A percentile compares a stretch with the other conserved stretches of the same genome.
phyloP scores from a whole-genome alignment of 2,888 invertebrate species.

The Platerodrilus igneus region DNA sequence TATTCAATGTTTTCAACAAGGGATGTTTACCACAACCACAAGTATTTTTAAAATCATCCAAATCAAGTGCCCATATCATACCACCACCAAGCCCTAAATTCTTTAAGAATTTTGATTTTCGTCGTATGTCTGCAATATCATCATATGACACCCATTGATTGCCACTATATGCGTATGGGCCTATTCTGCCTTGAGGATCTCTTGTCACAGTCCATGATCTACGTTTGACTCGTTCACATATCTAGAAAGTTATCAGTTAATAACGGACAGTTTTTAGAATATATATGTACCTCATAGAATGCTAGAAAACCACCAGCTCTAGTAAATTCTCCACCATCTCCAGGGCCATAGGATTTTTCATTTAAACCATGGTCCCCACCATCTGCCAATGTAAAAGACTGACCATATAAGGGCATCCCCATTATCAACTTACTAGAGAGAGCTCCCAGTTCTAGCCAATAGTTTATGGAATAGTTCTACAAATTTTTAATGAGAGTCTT shows the following conservation, averaged over 20 bases:
- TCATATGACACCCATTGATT: conserved; percentile 80
- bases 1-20: conserved; percentile 60
- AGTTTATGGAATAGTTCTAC: conserved; percentile 64
- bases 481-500: conserved; percentile 27
- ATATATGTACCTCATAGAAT: conserved; percentile 61
- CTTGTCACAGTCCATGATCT: conserved; percentile 61
- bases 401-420: conserved; percentile 74
- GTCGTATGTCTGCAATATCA: conserved; percentile 59
- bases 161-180: conserved; percentile 67
- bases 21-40: conserved; percentile 69
- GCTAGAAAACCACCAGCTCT: conserved; percentile 69
- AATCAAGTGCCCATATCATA: conserved; percentile 74
- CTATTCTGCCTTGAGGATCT: conserved; percentile 58
- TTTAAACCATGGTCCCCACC: conserved; percentile 52
- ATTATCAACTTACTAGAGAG: conserved; percentile 63
- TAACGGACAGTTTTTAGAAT: conserved; percentile 3
- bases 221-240: conserved; percentile 57
- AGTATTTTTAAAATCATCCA: conserved; percentile 67
- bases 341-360: conserved; percentile 60
- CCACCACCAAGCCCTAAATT: conserved; percentile 63
- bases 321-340: conserved; percentile 65
- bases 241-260: conserved; percentile 45
- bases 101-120: conserved; percentile 59
- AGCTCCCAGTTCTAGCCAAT: conserved; percentile 67
- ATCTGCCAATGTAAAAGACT: conserved; percentile 64